Percentiles rank a stretch among this genome's conserved stretches.
Evolutionary conservation across 2,113 vertebrate genomes (phyloP).

Genomic region (Ciconia stormi): DNA sequence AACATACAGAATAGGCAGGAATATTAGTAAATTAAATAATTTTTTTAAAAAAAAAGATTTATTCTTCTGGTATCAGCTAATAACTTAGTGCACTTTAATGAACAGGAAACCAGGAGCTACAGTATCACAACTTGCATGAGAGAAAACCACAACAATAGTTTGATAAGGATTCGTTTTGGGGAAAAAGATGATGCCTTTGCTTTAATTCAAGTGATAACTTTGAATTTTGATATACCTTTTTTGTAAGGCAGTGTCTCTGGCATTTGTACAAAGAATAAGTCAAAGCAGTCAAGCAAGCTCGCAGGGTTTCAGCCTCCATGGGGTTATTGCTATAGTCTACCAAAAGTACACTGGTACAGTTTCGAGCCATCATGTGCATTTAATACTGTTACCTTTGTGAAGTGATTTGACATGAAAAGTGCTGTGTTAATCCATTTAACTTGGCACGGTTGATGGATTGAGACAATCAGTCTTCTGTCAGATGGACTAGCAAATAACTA

Average conservation of each 20-base stretch:
- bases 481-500: background rate
- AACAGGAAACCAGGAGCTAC: background rate
- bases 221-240: background rate
- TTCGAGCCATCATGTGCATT: background rate
- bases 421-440: background rate
- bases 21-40: background rate
- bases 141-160: background rate
- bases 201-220: background rate
- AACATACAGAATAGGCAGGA: background rate
- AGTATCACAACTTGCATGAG: background rate
- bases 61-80: background rate
- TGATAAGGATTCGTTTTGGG: background rate
- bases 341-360: background rate
- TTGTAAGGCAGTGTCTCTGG: background rate
- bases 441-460: background rate
- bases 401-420: background rate
- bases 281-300: background rate
- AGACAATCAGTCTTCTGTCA: background rate
- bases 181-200: background rate
- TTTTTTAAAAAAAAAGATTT: background rate
- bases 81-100: background rate
- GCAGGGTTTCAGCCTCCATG: background rate
- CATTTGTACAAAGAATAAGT: background rate
- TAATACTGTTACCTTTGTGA: background rate
- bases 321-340: background rate